phyloP scores from a whole-genome alignment of 2,888 invertebrate genomes.

The Parnassius apollo region DNA sequence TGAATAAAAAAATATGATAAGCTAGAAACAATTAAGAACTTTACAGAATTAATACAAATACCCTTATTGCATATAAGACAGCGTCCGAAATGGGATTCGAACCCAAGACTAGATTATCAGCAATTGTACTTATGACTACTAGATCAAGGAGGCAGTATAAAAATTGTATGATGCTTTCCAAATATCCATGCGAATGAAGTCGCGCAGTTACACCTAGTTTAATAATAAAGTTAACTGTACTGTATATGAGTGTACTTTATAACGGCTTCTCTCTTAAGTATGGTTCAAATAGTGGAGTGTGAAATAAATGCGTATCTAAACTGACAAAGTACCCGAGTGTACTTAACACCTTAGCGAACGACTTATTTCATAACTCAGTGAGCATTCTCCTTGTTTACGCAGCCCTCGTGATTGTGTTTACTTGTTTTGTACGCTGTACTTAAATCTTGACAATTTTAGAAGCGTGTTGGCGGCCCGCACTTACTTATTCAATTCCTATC shows the following conservation, averaged over 20 bases:
- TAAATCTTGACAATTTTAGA: constrained; percentile 32
- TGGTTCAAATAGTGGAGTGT: constrained; percentile 55
- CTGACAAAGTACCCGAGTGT: constrained; percentile 49
- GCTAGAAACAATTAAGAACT: too few species aligned
- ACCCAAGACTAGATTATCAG: too few species aligned
- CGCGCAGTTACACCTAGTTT: too few species aligned
- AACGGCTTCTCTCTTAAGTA: constrained; percentile 48
- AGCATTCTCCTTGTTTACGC: constrained; percentile 45
- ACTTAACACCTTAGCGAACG: constrained; percentile 47
- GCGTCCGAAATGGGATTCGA: too few species aligned
- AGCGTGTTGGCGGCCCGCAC: constrained; percentile 20
- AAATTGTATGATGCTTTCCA: too few species aligned
- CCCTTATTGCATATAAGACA: too few species aligned
- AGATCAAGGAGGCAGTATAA: too few species aligned
- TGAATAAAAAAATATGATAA: too few species aligned
- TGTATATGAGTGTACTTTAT: constrained; percentile 33
- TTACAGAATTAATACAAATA: too few species aligned
- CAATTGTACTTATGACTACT: too few species aligned
- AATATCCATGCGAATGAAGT: too few species aligned
- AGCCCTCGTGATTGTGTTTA: constrained; percentile 41
- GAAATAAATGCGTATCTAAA: constrained; percentile 43
- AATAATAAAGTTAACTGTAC: neutral
- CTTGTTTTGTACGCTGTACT: constrained; percentile 47
- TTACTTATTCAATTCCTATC: constrained; percentile 24
- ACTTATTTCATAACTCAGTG: constrained; percentile 46